A percentile compares a stretch with the other conserved stretches of the same genome.
phyloP scores from a whole-genome alignment of 2,888 invertebrate species.

The Ctena decussata region DNA sequence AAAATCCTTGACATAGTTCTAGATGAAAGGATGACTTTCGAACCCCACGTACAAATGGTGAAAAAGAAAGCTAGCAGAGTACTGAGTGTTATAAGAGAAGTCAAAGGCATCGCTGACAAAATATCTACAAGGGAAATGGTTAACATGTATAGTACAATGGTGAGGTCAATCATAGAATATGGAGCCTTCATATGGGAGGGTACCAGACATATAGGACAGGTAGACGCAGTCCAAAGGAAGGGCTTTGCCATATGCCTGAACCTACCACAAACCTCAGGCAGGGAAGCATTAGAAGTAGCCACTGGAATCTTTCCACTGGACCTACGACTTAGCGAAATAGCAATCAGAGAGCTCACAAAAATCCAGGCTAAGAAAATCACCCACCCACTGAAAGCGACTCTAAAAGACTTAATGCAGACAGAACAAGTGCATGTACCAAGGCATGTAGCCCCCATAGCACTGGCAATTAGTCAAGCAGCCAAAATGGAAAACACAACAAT shows the following conservation, averaged over 20 bases:
- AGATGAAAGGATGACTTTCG: too few relatives aligned
- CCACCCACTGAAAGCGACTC: too few relatives aligned
- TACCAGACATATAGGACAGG: neutral
- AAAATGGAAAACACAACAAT: neutral
- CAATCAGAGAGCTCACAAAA: neutral
- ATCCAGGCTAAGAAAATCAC: too few relatives aligned
- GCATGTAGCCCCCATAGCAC: neutral
- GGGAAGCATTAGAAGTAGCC: slow-evolving; percentile 27
- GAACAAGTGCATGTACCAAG: neutral
- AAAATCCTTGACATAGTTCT: too few relatives aligned
- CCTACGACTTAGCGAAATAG: slow-evolving; percentile 11
- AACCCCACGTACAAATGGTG: too few relatives aligned
- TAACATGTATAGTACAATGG: neutral
- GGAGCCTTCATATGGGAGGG: slow-evolving; percentile 15
- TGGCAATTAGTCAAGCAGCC: neutral
- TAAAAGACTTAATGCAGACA: too few relatives aligned
- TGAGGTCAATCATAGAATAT: slow-evolving; percentile 4
- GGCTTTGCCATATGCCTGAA: slow-evolving; percentile 25
- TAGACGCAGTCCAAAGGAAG: slow-evolving; percentile 24
- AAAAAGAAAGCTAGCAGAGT: too few relatives aligned
- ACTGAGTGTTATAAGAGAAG: too few relatives aligned
- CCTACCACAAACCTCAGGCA: slow-evolving; percentile 8
- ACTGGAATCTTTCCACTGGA: slow-evolving; percentile 12
- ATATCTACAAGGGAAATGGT: neutral
- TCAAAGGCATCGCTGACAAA: too few relatives aligned